phyloP scores from a whole-genome alignment of 2,113 vertebrate genomes.

The Cygnus atratus region DNA sequence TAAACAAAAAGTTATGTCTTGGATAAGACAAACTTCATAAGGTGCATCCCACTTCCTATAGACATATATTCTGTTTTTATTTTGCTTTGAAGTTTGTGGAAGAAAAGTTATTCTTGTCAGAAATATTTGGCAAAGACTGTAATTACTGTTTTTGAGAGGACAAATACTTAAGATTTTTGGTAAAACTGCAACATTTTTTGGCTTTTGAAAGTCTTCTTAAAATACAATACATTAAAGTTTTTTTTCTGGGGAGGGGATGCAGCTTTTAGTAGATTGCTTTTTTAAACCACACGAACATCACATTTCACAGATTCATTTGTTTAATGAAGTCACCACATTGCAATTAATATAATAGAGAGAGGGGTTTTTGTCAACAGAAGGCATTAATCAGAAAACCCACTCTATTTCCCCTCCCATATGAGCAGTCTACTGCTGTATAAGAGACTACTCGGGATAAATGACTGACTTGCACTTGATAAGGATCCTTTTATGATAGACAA shows the following conservation, averaged over 20 bases:
- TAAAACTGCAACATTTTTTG: background rate
- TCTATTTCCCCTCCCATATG: background rate
- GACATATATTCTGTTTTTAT: background rate
- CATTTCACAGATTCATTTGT: constrained; percentile 17
- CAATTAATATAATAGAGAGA: background rate
- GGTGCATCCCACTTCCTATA: background rate
- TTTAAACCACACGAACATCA: background rate
- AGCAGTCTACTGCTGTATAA: background rate
- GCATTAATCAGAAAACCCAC: background rate
- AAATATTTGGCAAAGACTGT: background rate
- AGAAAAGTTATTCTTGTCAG: background rate
- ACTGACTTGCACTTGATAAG: background rate
- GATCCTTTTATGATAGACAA: background rate
- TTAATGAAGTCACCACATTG: constrained; percentile 17
- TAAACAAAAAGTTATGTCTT: background rate
- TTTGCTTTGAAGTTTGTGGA: background rate
- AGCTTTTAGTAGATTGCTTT: constrained; percentile 23
- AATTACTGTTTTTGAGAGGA: background rate
- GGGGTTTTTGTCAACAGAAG: background rate
- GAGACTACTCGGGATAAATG: background rate
- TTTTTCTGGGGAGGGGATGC: background rate
- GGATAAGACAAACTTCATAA: background rate
- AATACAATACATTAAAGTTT: background rate
- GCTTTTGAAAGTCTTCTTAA: background rate
- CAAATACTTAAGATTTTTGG: background rate